phyloP scores from a whole-genome alignment of 2,888 invertebrate genomes.

The Lycocerus yunnanus region DNA sequence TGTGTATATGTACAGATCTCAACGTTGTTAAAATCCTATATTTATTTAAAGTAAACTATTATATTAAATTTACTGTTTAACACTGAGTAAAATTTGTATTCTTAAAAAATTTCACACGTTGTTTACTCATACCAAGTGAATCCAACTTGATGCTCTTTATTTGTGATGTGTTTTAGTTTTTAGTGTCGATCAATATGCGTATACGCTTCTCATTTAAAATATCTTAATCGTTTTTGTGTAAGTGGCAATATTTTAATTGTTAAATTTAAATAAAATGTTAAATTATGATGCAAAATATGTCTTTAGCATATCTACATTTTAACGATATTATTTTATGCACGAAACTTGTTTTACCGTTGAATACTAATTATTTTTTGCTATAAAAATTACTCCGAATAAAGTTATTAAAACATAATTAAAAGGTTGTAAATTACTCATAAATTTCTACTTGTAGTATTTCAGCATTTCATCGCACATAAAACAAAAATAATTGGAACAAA shows the following conservation, averaged over 20 bases:
- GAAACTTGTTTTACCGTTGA: slow-evolving; percentile 18
- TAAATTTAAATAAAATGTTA: slow-evolving; percentile 32
- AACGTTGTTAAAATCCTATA: slow-evolving; percentile 37
- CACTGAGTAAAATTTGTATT: slow-evolving; percentile 7
- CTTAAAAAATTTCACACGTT: slow-evolving; percentile 21
- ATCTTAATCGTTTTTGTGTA: slow-evolving; percentile 39
- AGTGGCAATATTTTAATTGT: slow-evolving; percentile 42
- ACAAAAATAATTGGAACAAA: slow-evolving; percentile 53
- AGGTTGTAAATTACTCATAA: slow-evolving; percentile 34
- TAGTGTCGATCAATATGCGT: slow-evolving; percentile 21
- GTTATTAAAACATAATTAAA: slow-evolving; percentile 27
- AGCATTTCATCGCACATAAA: slow-evolving; percentile 51
- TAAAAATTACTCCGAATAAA: slow-evolving; percentile 29
- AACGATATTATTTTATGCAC: slow-evolving; percentile 12
- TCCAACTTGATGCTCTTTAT: slow-evolving; percentile 16
- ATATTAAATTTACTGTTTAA: slow-evolving; percentile 18
- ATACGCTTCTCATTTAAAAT: slow-evolving; percentile 12
- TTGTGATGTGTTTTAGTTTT: slow-evolving; percentile 26
- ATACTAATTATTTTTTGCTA: slow-evolving; percentile 25
- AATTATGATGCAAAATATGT: slow-evolving; percentile 16
- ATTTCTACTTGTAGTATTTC: slow-evolving; percentile 43
- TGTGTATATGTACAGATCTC: slow-evolving; percentile 49
- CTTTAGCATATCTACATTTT: slow-evolving; percentile 14
- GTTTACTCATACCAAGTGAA: slow-evolving; percentile 19
- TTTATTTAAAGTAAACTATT: slow-evolving; percentile 32